Evolutionary conservation across 2,113 vertebrate genomes (phyloP), one percentile per base, ranked within the genome.

Genomic region (Zeus faber): DNA sequence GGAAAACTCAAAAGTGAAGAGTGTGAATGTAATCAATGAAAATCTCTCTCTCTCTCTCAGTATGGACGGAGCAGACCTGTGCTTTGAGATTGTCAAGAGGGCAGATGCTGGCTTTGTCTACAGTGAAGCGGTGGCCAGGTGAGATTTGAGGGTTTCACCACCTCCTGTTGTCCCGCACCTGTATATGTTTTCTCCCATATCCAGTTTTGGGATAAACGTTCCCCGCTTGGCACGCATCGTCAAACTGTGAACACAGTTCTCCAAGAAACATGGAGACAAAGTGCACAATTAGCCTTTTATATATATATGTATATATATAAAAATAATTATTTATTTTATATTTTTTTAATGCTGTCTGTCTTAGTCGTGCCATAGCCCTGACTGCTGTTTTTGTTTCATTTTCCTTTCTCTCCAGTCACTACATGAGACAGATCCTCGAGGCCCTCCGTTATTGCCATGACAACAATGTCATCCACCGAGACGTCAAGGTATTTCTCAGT

Each of bases 401-500:
- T 39, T 67, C 81, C 84, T 46, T 86, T 67, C 82, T 84, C 49
- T 86, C 81, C 52, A 98, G 96, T 87, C 96, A 99, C 90, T 99
- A 99, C 88, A 99, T 99, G 96, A 92, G 95, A 39, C 96, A 98
- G 90, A 98, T 99, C 84, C 77, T 99, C 21, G 96, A 98, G 90
- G 96, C 96, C 18, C 91, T 99, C 24, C 95, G 96, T 48, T 99
- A 99, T 81, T 99, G 96, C 90, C 96, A 98, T 71, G 96, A 99
- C 87, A 99, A 99, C 88, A 99, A 99, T 76, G 91, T 99, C 85
- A 99, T 98, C 87, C 96, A 99, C 84, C 89, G 96, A 67, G 96
- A 99, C 74, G 95, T 99, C 74, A 99, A 99, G 94, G 96, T 99
- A 93, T 87, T n/a, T n/a, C n/a, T n/a, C n/a, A n/a, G n/a, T n/a